phyloP scores from a whole-genome alignment of 1,140 invertebrate species.

The Wasmannia auropunctata region DNA sequence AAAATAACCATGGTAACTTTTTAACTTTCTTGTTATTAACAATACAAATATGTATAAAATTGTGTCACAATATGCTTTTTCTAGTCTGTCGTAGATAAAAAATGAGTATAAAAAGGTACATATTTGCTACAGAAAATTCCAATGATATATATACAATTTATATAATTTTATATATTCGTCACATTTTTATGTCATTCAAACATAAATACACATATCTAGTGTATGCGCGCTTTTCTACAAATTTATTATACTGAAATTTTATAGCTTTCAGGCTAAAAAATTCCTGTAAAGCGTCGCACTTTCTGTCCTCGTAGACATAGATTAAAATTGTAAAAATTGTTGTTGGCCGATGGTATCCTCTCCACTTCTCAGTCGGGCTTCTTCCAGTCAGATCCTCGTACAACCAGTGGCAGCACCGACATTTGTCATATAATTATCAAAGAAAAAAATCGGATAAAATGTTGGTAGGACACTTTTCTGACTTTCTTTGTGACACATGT shows the following conservation, averaged over 20 bases:
- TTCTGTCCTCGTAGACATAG: neutral
- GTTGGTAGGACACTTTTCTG: neutral
- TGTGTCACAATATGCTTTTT: neutral
- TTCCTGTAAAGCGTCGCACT: constrained; percentile 5
- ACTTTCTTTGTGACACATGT: neutral
- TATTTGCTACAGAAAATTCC: neutral
- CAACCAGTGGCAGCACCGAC: neutral
- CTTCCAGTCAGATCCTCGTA: neutral
- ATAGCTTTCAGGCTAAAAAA: neutral
- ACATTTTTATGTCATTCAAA: neutral
- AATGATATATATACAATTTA: constrained; percentile 9
- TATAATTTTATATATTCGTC: neutral
- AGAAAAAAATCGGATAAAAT: neutral
- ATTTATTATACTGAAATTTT: constrained; percentile 11
- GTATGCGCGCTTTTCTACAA: neutral
- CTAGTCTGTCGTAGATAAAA: constrained; percentile 6
- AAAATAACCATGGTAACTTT: neutral
- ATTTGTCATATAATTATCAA: constrained; percentile 28
- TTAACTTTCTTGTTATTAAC: neutral
- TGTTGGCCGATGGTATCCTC: constrained; percentile 1
- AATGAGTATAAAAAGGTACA: neutral
- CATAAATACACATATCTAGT: too few relatives aligned
- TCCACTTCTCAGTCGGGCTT: neutral
- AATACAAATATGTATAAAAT: constrained; percentile 3
- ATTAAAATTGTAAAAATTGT: constrained; percentile 46